These are phyloP conservation scores for Sporophila hypoxantha DNA, from an alignment of 2,113 vertebrate species.

Conservation along the genomic window DNA sequence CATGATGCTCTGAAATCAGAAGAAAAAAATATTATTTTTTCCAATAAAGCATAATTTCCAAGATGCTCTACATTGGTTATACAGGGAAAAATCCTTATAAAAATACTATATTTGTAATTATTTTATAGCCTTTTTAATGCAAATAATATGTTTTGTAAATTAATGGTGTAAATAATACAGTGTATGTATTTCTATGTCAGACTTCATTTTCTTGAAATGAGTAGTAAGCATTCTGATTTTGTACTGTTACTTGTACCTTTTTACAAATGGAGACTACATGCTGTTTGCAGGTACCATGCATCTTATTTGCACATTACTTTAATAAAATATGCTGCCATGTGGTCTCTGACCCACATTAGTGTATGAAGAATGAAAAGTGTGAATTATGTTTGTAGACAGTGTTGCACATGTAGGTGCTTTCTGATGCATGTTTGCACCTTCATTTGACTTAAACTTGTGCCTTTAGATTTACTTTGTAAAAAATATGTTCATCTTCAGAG, in stretches of 20 bases:
- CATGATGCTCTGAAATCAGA: constrained; percentile 53
- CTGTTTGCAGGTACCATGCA: constrained; percentile 53
- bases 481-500: background rate
- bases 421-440: background rate
- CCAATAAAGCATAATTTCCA: constrained; percentile 72
- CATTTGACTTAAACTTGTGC: background rate
- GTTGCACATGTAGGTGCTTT: background rate
- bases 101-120: constrained; percentile 69
- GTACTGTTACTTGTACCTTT: constrained; percentile 53
- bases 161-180: constrained; percentile 82
- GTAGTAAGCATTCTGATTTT: constrained; percentile 64
- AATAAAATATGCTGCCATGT: constrained; percentile 66
- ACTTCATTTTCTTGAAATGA: constrained; percentile 71
- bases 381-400: background rate
- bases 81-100: constrained; percentile 59
- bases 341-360: constrained; percentile 1
- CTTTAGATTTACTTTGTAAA: background rate
- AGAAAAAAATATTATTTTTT: constrained; percentile 72
- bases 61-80: constrained; percentile 60
- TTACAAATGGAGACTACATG: constrained; percentile 41
- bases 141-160: constrained; percentile 81
- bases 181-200: constrained; percentile 71
- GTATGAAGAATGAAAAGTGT: background rate
- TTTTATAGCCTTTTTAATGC: constrained; percentile 69
- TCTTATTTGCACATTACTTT: constrained; percentile 66